Percentiles rank a stretch among this genome's conserved stretches.
Conservation (phyloP, 2,888 invertebrate species). For the Lochmaea capreae region DNA sequence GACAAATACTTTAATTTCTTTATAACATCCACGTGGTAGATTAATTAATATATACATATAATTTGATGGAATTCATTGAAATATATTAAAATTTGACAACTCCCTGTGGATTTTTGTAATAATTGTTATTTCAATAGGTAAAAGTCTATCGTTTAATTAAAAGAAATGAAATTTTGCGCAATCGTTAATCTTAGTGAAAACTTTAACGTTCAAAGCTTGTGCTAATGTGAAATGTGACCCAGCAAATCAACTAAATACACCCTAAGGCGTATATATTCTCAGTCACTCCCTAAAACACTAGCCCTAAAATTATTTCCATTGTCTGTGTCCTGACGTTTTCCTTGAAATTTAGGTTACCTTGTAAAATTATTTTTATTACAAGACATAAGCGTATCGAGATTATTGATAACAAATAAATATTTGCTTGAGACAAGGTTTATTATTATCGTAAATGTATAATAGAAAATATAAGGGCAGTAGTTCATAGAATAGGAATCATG, state of each 20-base stretch:
- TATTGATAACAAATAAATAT: conserved; percentile 3
- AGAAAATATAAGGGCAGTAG: too few species aligned
- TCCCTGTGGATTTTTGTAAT: neutral
- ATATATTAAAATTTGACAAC: neutral
- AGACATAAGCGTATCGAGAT: neutral
- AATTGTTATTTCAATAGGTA: too few species aligned
- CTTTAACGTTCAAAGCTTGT: neutral
- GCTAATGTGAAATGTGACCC: conserved; percentile 13
- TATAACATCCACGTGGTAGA: neutral
- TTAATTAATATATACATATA: neutral
- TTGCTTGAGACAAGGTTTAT: neutral
- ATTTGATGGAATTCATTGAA: neutral
- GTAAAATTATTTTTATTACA: conserved; percentile 6
- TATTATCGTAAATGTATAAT: too few species aligned
- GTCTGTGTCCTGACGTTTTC: conserved; percentile 17
- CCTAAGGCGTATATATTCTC: conserved; percentile 19
- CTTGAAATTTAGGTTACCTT: conserved; percentile 28
- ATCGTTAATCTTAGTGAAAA: conserved; percentile 5
- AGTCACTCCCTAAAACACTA: conserved; percentile 20
- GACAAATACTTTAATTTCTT: neutral
- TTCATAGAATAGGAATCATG: too few species aligned
- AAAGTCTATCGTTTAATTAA: neutral
- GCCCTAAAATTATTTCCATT: conserved; percentile 18
- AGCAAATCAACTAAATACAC: conserved; percentile 24
- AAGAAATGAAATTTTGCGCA: conserved; percentile 2